phyloP scores from a whole-genome alignment of 2,797 vertebrate genomes.

The Rhinoraja longicauda region DNA sequence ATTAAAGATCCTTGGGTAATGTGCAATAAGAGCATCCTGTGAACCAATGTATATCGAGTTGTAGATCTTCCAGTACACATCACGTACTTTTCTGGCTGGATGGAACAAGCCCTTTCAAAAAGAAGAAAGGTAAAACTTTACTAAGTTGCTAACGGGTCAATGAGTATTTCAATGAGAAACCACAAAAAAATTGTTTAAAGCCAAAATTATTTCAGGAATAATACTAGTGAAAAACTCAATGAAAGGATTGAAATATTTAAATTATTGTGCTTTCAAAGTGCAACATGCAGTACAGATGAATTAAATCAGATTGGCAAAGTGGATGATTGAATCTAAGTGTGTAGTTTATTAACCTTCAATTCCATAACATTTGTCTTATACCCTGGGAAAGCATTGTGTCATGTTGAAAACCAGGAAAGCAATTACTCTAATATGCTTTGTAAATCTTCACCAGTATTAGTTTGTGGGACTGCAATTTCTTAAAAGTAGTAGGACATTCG shows the following conservation, averaged over 20 bases:
- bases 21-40: conserved; percentile 93
- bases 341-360: not conserved
- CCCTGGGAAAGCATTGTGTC: not conserved
- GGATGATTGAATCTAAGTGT: not conserved
- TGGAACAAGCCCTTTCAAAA: conserved; percentile 85
- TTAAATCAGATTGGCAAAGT: not conserved
- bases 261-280: not conserved
- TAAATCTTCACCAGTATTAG: not conserved
- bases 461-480: not conserved
- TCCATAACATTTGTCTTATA: not conserved
- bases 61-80: conserved; percentile 99
- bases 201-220: not conserved
- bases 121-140: not conserved
- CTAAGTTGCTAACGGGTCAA: not conserved
- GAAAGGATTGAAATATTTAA: not conserved
- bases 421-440: not conserved
- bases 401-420: not conserved
- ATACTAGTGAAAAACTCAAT: not conserved
- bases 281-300: not conserved
- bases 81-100: conserved; percentile 92
- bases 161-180: not conserved
- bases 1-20: conserved; percentile 95
- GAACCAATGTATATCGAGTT: conserved; percentile 98
- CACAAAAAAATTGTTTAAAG: not conserved
- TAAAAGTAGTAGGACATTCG: not conserved